A percentile compares a stretch with the other conserved stretches of the same genome.
Evolutionary conservation across 2,113 vertebrate species (phyloP).

Genomic region (Tamias sibiricus): DNA sequence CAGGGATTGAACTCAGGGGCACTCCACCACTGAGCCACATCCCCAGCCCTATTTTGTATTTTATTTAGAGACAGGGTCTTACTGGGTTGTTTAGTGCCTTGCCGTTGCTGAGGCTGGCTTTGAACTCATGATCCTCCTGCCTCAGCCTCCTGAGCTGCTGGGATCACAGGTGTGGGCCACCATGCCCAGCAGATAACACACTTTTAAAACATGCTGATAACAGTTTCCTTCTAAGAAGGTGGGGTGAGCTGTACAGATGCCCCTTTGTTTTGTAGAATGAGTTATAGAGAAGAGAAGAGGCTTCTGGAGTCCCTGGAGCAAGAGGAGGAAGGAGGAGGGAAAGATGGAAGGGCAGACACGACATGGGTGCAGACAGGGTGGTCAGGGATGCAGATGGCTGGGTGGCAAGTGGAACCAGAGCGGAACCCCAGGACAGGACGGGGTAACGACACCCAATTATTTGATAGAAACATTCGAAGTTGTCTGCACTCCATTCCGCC

Average conservation of each 20-base stretch:
- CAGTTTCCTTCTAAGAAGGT: neutral
- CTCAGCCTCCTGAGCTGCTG: too few species aligned
- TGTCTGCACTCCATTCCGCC: neutral
- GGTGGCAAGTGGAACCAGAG: neutral
- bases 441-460: neutral
- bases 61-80: too few species aligned
- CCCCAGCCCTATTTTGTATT: too few species aligned
- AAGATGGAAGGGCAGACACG: too few species aligned
- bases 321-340: neutral
- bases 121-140: too few species aligned
- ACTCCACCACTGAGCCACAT: too few species aligned
- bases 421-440: neutral
- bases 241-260: neutral
- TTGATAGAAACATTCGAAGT: slow-evolving; percentile 3
- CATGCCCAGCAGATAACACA: fast-evolving
- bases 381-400: neutral
- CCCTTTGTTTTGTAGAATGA: neutral
- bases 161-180: too few species aligned
- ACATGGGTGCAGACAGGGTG: neutral
- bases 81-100: too few species aligned
- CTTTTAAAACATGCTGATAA: neutral
- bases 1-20: too few species aligned
- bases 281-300: too few species aligned
- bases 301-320: neutral
- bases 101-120: too few species aligned